These are phyloP conservation scores for Cheilosia urbana DNA, from an alignment of 2,888 invertebrate genomes.

Conservation along the genomic window DNA sequence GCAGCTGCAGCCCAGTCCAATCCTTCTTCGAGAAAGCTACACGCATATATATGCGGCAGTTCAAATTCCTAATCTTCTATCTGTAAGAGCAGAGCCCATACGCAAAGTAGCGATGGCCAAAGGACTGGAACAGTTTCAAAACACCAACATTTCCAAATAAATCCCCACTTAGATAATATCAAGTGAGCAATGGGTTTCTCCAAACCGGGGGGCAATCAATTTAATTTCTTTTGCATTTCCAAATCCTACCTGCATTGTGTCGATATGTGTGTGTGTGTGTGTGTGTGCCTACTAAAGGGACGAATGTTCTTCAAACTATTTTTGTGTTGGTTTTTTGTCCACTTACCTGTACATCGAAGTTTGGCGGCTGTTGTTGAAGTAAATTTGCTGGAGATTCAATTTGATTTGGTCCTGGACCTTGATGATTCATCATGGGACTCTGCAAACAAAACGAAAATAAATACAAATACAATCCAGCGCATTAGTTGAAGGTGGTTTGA, in stretches of 20 bases:
- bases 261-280: conserved; percentile 7
- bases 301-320: not conserved
- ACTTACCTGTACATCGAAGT: conserved; percentile 92
- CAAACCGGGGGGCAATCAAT: conserved; percentile 35
- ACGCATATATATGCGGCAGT: not conserved
- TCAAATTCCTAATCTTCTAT: conserved; percentile 4
- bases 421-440: conserved; percentile 84
- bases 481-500: not conserved
- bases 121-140: not conserved
- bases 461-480: not conserved
- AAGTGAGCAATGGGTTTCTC: conserved; percentile 32
- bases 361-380: conserved; percentile 88
- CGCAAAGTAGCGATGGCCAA: conserved; percentile 8
- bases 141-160: conserved; percentile 21
- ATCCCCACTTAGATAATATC: conserved; percentile 47
- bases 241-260: conserved; percentile 31
- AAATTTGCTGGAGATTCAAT: conserved; percentile 85
- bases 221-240: conserved; percentile 23
- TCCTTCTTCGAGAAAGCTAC: conserved; percentile 33
- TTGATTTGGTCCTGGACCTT: conserved; percentile 83
- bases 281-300: not conserved
- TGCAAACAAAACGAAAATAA: conserved; percentile 66
- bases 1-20: conserved; percentile 18
- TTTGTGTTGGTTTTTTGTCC: not conserved
- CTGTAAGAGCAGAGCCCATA: conserved; percentile 3